Evolutionary conservation across 1,140 invertebrate species (phyloP).

Genomic region (Pomacea maculata): DNA sequence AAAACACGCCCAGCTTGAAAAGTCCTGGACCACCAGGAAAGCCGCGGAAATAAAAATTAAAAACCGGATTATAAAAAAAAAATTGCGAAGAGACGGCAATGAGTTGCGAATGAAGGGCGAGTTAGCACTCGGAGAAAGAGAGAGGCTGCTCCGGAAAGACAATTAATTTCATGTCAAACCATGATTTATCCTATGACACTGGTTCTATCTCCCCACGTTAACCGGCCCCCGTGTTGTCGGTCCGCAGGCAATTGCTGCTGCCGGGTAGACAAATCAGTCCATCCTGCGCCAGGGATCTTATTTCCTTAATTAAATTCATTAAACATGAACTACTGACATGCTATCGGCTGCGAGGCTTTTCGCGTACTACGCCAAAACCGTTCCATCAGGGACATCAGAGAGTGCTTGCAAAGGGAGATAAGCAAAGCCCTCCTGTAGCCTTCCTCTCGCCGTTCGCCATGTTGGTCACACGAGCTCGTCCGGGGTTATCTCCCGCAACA

Average conservation of each 20-base stretch:
- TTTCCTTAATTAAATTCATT: slow-evolving; percentile 11
- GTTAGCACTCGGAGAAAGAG: too few species aligned
- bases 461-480: neutral
- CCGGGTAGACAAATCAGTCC: slow-evolving; percentile 5
- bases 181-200: slow-evolving; percentile 15
- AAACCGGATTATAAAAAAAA: too few species aligned
- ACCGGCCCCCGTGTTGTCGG: neutral
- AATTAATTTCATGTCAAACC: slow-evolving; percentile 17
- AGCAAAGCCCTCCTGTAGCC: neutral
- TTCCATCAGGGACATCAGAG: slow-evolving; percentile 2
- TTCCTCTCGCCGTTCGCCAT: neutral
- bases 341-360: slow-evolving; percentile 1
- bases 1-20: too few species aligned
- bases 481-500: slow-evolving; percentile 6
- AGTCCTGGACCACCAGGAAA: too few species aligned
- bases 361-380: neutral
- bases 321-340: slow-evolving; percentile 6
- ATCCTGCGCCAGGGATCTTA: slow-evolving; percentile 7
- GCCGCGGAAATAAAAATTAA: too few species aligned
- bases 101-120: too few species aligned
- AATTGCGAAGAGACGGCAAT: too few species aligned
- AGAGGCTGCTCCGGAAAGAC: neutral
- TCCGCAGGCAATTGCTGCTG: neutral
- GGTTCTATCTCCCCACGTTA: neutral
- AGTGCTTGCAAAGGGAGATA: slow-evolving; percentile 6